Percentiles rank a stretch among this genome's conserved stretches.
These are phyloP conservation scores for Oriolus oriolus DNA, from an alignment of 2,113 vertebrate genomes.

Conservation along the genomic window DNA sequence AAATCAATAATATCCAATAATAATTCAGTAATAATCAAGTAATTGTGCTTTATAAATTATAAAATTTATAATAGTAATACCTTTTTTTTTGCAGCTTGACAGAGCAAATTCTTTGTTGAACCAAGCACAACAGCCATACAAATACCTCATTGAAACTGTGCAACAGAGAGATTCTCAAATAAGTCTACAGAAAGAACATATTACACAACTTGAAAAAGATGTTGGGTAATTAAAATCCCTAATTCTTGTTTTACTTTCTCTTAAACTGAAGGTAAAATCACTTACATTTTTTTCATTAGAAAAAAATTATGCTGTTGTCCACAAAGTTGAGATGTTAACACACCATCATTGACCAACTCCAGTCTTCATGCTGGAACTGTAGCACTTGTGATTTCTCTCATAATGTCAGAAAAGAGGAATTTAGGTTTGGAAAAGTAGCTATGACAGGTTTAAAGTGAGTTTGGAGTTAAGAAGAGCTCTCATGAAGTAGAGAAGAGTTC, in stretches of 20 bases:
- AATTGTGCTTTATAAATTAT: not conserved
- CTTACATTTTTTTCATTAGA: not conserved
- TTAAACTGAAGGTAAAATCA: not conserved
- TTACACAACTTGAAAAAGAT: conserved; percentile 83
- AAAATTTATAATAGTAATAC: not conserved
- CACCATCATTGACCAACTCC: not conserved
- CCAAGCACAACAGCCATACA: conserved; percentile 91
- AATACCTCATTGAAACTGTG: conserved; percentile 89
- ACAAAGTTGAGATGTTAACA: not conserved
- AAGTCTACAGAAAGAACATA: conserved; percentile 72
- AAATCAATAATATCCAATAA: not conserved
- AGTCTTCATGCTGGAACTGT: not conserved
- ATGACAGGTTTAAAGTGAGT: not conserved
- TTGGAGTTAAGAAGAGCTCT: not conserved
- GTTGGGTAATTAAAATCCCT: conserved; percentile 76
- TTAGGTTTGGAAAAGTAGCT: not conserved
- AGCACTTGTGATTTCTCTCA: not conserved
- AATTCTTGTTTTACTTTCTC: not conserved
- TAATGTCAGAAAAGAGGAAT: not conserved
- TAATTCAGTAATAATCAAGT: not conserved
- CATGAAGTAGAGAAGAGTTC: not conserved
- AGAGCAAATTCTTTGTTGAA: conserved; percentile 84
- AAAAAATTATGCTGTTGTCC: not conserved
- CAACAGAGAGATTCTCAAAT: conserved; percentile 89
- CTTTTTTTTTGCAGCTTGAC: conserved; percentile 75